Conservation (phyloP, 2,113 vertebrate species). For the Recurvirostra avosetta region DNA sequence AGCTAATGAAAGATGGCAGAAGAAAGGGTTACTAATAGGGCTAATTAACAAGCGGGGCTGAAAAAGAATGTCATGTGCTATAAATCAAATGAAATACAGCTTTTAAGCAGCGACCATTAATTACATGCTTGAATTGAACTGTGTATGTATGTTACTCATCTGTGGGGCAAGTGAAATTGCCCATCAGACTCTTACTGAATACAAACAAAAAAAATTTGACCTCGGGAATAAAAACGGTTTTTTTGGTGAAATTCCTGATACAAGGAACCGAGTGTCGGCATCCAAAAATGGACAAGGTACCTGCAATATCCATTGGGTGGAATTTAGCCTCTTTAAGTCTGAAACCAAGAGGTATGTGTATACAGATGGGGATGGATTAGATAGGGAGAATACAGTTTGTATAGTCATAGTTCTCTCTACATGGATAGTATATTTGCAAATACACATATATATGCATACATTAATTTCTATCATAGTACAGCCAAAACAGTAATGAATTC, state of each 20-base stretch:
- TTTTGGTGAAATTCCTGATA: neutral
- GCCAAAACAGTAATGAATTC: neutral
- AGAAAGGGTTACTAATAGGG: neutral
- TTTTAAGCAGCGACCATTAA: slow-evolving; percentile 6
- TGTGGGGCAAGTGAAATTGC: neutral
- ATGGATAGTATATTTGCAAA: neutral
- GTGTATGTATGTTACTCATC: neutral
- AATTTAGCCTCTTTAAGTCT: neutral
- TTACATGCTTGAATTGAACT: slow-evolving; percentile 34
- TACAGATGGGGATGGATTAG: neutral
- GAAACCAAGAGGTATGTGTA: neutral
- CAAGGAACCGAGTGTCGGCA: neutral
- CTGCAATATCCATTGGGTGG: neutral
- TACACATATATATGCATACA: neutral
- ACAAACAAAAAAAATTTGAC: neutral
- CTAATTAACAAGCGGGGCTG: slow-evolving; percentile 1
- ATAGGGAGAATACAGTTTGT: neutral
- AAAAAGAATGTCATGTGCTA: slow-evolving; percentile 8
- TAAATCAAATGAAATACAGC: slow-evolving; percentile 43
- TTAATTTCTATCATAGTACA: neutral
- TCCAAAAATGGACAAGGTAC: neutral
- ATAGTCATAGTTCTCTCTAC: neutral
- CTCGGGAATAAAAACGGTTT: accelerated
- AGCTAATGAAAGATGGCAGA: neutral
- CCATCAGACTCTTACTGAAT: neutral